These are phyloP conservation scores for Eristalis intricaria DNA, from an alignment of 2,888 invertebrate genomes.

Conservation along the genomic window DNA sequence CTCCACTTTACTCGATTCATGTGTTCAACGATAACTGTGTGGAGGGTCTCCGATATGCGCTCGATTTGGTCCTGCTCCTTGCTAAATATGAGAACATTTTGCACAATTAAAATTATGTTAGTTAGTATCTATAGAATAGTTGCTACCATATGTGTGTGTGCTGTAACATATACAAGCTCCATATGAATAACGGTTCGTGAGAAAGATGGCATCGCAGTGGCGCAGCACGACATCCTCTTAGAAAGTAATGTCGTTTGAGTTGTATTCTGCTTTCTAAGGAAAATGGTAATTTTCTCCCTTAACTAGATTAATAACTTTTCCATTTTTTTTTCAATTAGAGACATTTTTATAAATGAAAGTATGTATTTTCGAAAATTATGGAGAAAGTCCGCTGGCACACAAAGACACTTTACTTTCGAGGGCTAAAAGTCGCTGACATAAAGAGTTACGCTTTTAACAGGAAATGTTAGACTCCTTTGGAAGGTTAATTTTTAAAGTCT, in stretches of 20 bases:
- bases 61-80: slow-evolving; percentile 22
- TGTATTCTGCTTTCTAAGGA: slow-evolving; percentile 27
- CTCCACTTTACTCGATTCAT: not conserved
- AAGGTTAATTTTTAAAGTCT: not conserved
- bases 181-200: slow-evolving; percentile 32
- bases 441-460: too few species aligned
- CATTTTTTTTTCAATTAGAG: not conserved
- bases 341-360: not conserved
- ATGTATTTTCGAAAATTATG: not conserved
- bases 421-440: too few species aligned
- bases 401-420: too few species aligned
- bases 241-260: slow-evolving; percentile 21
- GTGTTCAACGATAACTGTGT: not conserved
- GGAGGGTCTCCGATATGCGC: slow-evolving; percentile 43
- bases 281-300: slow-evolving; percentile 41
- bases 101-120: slow-evolving; percentile 69
- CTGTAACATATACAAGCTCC: slow-evolving; percentile 13
- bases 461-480: too few species aligned
- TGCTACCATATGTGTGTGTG: slow-evolving; percentile 17
- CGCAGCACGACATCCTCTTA: slow-evolving; percentile 4
- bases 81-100: slow-evolving; percentile 51
- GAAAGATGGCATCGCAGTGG: not conserved
- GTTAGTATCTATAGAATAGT: slow-evolving; percentile 45
- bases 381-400: not conserved
- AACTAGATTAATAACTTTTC: not conserved